Evolutionary conservation across 2,888 invertebrate genomes (phyloP).

Genomic region (Himalopsyche japonica): DNA sequence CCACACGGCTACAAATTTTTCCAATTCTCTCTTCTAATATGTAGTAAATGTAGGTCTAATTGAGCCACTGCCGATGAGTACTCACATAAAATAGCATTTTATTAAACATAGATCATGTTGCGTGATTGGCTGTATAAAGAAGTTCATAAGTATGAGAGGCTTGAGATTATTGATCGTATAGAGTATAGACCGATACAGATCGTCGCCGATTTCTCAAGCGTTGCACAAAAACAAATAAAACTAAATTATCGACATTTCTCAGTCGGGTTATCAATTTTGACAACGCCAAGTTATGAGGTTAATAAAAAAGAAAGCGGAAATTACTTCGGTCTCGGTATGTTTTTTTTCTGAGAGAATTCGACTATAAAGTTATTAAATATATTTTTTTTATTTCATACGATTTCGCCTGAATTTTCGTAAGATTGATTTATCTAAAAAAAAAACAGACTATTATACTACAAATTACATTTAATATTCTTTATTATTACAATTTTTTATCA

Average conservation of each 20-base stretch:
- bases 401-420: too few relatives aligned
- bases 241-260: neutral
- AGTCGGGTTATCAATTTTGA: neutral
- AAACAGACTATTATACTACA: too few relatives aligned
- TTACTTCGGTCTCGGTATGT: neutral
- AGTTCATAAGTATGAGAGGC: neutral
- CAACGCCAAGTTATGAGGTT: neutral
- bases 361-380: neutral
- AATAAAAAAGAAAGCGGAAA: neutral
- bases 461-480: too few relatives aligned
- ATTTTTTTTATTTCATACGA: neutral
- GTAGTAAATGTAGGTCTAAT: too few relatives aligned
- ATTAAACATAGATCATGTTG: neutral
- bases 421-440: too few relatives aligned
- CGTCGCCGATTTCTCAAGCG: neutral
- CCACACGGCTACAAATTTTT: too few relatives aligned
- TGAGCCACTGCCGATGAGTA: too few relatives aligned
- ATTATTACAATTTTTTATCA: too few relatives aligned
- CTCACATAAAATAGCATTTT: too few relatives aligned
- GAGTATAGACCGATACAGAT: neutral
- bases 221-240: conserved; percentile 1
- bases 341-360: neutral
- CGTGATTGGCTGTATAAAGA: neutral
- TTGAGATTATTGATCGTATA: neutral
- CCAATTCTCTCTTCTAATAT: too few relatives aligned